A percentile compares a stretch with the other conserved stretches of the same genome.
Evolutionary conservation across 2,797 vertebrate genomes (phyloP).

Genomic region (Pangasius mekongensis): DNA sequence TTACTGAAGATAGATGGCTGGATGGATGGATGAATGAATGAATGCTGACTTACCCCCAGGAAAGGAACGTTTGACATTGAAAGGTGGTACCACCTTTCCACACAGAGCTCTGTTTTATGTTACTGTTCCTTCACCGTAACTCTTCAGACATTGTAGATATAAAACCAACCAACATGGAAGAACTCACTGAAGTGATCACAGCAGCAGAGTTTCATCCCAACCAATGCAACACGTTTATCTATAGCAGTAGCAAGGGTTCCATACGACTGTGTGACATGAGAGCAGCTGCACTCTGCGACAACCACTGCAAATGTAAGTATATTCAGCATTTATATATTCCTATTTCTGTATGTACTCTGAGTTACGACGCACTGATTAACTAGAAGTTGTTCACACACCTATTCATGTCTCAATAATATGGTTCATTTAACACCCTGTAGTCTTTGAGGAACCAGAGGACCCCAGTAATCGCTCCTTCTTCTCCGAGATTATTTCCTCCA

Average conservation of each 20-base stretch:
- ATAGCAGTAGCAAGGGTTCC: constrained; percentile 99
- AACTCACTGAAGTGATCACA: constrained; percentile 96
- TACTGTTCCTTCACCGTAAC: constrained; percentile 47
- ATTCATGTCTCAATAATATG: not conserved
- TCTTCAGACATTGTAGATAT: constrained; percentile 95
- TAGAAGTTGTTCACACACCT: not conserved
- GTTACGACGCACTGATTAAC: not conserved
- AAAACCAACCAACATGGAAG: constrained; percentile 98
- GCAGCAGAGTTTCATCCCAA: constrained; percentile 96
- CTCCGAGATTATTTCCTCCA: constrained; percentile 90
- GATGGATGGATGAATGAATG: not conserved
- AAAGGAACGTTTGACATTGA: not conserved
- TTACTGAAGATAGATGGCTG: not conserved
- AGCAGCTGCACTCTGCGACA: constrained; percentile 65
- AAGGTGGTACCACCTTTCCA: not conserved
- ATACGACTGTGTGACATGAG: constrained; percentile 98
- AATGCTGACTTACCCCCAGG: not conserved
- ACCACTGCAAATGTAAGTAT: constrained; percentile 64
- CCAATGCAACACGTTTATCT: constrained; percentile 97
- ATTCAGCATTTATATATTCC: not conserved
- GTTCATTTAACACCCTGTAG: constrained; percentile 61
- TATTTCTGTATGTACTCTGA: not conserved
- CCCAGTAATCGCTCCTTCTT: constrained; percentile 89
- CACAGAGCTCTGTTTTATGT: not conserved
- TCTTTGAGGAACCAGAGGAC: constrained; percentile 89